Conservation (phyloP, 1,140 invertebrate genomes). For the Drosophila oshimai region DNA sequence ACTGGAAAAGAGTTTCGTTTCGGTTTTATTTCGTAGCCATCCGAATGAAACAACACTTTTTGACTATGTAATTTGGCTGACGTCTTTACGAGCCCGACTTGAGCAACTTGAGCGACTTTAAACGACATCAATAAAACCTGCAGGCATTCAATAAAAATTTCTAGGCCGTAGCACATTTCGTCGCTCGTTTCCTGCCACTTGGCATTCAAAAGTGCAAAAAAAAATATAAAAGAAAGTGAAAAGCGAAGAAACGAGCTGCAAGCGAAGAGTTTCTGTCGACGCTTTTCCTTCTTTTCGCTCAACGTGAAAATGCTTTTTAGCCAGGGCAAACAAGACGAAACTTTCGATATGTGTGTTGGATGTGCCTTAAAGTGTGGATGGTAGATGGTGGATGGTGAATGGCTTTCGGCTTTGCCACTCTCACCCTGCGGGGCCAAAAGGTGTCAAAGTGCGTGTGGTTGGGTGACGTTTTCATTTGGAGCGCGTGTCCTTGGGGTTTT, state of each 20-base stretch:
- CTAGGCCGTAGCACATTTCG: conserved; percentile 49
- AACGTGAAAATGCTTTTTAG: conserved; percentile 43
- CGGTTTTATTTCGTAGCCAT: conserved; percentile 12
- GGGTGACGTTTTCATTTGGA: conserved; percentile 53
- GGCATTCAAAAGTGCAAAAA: conserved; percentile 30
- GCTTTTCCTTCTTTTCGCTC: neutral
- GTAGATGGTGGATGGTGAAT: neutral
- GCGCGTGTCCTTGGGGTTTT: conserved; percentile 46
- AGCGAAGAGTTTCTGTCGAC: conserved; percentile 11
- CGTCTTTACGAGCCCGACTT: conserved; percentile 43
- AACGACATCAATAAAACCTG: conserved; percentile 66
- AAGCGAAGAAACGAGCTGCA: conserved; percentile 10
- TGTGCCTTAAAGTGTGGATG: neutral
- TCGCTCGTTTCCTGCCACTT: conserved; percentile 52
- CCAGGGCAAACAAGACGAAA: conserved; percentile 26
- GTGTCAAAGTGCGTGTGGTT: conserved; percentile 46
- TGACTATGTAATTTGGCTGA: conserved; percentile 49
- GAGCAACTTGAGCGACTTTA: conserved; percentile 61
- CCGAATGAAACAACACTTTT: conserved; percentile 17
- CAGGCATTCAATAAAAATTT: conserved; percentile 65
- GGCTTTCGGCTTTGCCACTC: conserved; percentile 1
- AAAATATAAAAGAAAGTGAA: neutral
- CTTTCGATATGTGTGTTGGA: conserved; percentile 4
- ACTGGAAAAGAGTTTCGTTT: conserved; percentile 19
- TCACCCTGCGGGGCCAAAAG: conserved; percentile 5